Base-by-base conservation (phyloP, 2,797 vertebrate species). In the Chlorospingus flavigularis region DNA sequence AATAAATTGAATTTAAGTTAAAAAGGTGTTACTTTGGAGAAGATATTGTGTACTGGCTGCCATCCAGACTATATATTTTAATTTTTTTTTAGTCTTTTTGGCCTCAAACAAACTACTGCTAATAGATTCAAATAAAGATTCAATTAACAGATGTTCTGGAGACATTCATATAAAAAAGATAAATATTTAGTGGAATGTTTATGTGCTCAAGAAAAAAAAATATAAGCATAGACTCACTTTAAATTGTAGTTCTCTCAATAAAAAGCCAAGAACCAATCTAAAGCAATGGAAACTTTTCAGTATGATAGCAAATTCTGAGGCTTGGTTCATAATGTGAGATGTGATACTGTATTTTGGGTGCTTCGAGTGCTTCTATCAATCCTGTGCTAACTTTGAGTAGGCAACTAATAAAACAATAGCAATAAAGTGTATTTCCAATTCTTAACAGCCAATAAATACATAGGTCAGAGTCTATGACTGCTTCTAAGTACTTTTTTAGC, bases 131-230 rank as follows among this genome's bases (percentile, higher is more conserved):
- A 94, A 92, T 80, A 82, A 62, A 75, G 50, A 87, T 83, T 86
- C 61, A 75, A 83, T 93, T 94, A 93, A 72, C 61, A 93, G 67
- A 87, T 94, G 72, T 88, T 94, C 57, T 86, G 10, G 11, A 76
- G 33, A 79, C 18, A 85, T 9, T 16, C 1, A 25, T 47, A 83
- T n/a, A 37, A 47, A 60, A 77, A 70, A 71, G 42, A 77, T 73
- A 94, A 95, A 96, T 88, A 92, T 92, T 96, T 87, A 72, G n/a
- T 39, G 17, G 50, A 86, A 74, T 37, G 30, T 80, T 92, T 92
- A 72, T 31, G 31, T 58, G 23, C 37, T 48, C 1, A 16, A 77
- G 24, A 70, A 79, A 83, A 86, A 57, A 70, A 71, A 53, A 11
- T n/a, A 78, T 23, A 81, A 73, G 57, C 13, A 43, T 13, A 93